Conservation (phyloP, 92 coral and sea anemone species). For the Phenganax subtilis region DNA sequence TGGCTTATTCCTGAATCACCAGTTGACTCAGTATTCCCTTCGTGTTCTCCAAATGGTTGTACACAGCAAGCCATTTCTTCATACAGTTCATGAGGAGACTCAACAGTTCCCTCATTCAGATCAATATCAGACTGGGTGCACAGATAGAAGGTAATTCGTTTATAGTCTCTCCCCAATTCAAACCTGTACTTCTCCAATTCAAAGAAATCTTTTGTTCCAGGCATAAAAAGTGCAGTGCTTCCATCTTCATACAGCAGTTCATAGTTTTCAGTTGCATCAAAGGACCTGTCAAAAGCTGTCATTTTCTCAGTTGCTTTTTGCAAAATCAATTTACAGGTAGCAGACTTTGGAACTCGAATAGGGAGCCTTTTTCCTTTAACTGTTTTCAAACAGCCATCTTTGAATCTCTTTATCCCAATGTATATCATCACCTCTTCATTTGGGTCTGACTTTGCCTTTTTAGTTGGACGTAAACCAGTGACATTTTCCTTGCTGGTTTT, state of each 20-base stretch:
- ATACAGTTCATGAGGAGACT: not conserved
- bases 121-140: slow-evolving; percentile 29
- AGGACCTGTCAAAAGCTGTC: slow-evolving; percentile 40
- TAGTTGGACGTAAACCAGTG: not conserved
- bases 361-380: slow-evolving; percentile 48
- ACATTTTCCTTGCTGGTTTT: not conserved
- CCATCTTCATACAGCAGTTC: slow-evolving; percentile 41
- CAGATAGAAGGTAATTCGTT: slow-evolving; percentile 45
- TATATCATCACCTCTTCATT: slow-evolving; percentile 33
- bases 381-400: slow-evolving; percentile 41
- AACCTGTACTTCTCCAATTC: slow-evolving; percentile 40
- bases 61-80: slow-evolving; percentile 20
- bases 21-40: not conserved
- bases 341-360: slow-evolving; percentile 44
- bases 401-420: slow-evolving; percentile 37
- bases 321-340: slow-evolving; percentile 37
- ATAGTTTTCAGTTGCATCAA: slow-evolving; percentile 31
- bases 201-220: slow-evolving; percentile 42
- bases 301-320: slow-evolving; percentile 43
- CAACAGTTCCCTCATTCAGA: slow-evolving; percentile 37
- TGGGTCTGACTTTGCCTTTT: slow-evolving; percentile 12
- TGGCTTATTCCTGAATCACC: not conserved
- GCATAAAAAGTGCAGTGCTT: slow-evolving; percentile 39
- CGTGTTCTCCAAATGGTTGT: not conserved
- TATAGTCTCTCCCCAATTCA: slow-evolving; percentile 44